These are phyloP conservation scores for Catocala sponsa DNA, from an alignment of 2,888 invertebrate genomes.

Conservation along the genomic window DNA sequence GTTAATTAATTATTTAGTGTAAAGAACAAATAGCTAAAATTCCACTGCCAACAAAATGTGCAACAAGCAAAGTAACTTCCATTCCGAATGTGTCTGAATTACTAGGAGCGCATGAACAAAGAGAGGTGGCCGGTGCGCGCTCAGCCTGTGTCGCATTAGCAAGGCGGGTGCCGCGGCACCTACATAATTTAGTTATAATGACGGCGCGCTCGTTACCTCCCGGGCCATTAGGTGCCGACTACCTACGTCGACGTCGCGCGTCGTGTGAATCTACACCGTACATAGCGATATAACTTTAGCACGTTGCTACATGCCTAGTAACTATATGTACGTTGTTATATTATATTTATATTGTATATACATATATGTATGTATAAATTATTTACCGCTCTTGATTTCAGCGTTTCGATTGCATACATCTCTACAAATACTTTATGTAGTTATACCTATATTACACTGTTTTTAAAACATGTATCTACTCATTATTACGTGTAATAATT, in stretches of 20 bases:
- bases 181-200: slow-evolving; percentile 79
- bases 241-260: slow-evolving; percentile 50
- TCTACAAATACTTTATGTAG: too few species aligned
- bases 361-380: background rate
- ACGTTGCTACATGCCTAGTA: slow-evolving; percentile 52
- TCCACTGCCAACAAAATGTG: slow-evolving; percentile 23
- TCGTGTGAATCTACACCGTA: slow-evolving; percentile 45
- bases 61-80: slow-evolving; percentile 60
- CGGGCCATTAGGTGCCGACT: slow-evolving; percentile 63
- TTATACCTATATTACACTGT: too few species aligned
- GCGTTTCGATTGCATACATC: background rate
- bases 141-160: slow-evolving; percentile 65
- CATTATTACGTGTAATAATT: too few species aligned
- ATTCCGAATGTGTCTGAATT: slow-evolving; percentile 57
- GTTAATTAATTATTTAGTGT: too few species aligned
- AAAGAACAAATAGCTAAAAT: slow-evolving; percentile 10
- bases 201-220: slow-evolving; percentile 68
- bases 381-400: slow-evolving; percentile 2
- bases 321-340: slow-evolving; percentile 48
- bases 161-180: slow-evolving; percentile 54
- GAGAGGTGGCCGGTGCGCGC: slow-evolving; percentile 49
- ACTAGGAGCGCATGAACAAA: slow-evolving; percentile 61
- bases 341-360: too few species aligned
- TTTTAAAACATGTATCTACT: too few species aligned
- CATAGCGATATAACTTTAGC: slow-evolving; percentile 48